phyloP scores from a whole-genome alignment of 2,888 invertebrate species.

The Neria commutata region DNA sequence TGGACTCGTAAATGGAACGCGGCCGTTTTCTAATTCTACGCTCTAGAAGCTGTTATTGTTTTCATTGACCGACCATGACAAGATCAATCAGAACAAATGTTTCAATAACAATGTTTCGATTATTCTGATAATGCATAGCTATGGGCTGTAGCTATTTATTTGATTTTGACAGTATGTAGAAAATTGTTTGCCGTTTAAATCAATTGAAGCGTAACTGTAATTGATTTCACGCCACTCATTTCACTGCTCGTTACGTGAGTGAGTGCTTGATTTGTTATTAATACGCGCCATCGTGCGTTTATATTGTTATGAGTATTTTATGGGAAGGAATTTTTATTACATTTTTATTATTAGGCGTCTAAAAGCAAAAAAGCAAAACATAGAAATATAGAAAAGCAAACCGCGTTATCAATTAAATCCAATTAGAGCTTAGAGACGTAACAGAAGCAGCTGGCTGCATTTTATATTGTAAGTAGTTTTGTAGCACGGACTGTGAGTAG shows the following conservation, averaged over 20 bases:
- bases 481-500: constrained; percentile 27
- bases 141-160: too few species aligned
- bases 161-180: too few species aligned
- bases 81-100: constrained; percentile 22
- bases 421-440: constrained; percentile 13
- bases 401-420: constrained; percentile 26
- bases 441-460: constrained; percentile 20
- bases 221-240: constrained; percentile 2
- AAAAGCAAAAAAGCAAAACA: not conserved
- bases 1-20: too few species aligned
- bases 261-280: too few species aligned
- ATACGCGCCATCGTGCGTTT: not conserved
- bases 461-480: constrained; percentile 7
- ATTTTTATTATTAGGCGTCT: not conserved
- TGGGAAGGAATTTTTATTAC: not conserved
- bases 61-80: too few species aligned
- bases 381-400: not conserved
- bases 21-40: too few species aligned
- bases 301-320: not conserved
- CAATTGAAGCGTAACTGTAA: not conserved
- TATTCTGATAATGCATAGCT: too few species aligned
- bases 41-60: too few species aligned
- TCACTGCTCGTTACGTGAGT: too few species aligned
- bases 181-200: too few species aligned
- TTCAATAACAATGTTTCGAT: not conserved